Evolutionary conservation across 1,140 invertebrate genomes (phyloP).

Genomic region (Drosophila santomea): DNA sequence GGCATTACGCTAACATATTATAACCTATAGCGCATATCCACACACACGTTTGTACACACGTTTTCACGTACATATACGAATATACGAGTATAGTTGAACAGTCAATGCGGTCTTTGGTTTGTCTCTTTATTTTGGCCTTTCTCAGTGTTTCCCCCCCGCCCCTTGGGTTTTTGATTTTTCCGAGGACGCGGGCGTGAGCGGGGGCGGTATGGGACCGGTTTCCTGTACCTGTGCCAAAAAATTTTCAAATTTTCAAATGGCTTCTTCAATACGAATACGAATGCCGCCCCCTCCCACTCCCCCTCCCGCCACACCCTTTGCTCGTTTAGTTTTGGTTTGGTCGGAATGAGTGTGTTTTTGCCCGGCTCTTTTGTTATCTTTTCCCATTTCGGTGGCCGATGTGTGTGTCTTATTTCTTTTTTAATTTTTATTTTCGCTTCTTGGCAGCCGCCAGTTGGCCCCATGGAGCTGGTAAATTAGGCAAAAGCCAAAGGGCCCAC

Average conservation of each 20-base stretch:
- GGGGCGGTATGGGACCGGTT: conserved; percentile 8
- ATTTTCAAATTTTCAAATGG: conserved; percentile 83
- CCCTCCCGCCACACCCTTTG: neutral
- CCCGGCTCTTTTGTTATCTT: conserved; percentile 64
- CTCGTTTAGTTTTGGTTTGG: conserved; percentile 13
- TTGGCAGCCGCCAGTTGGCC: conserved; percentile 52
- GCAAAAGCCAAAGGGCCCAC: conserved; percentile 61
- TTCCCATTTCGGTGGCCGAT: conserved; percentile 61
- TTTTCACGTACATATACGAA: neutral
- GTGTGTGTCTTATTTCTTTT: conserved; percentile 64
- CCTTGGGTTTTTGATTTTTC: conserved; percentile 2
- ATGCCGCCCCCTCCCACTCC: neutral
- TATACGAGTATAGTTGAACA: conserved; percentile 65
- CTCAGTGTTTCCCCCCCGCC: conserved; percentile 25
- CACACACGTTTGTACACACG: conserved; percentile 17
- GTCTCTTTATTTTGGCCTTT: conserved; percentile 76
- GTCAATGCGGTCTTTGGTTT: conserved; percentile 82
- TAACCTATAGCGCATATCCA: conserved; percentile 69
- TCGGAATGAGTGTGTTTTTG: conserved; percentile 45
- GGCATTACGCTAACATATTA: conserved; percentile 83
- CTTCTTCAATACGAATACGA: conserved; percentile 77
- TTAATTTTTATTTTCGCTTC: conserved; percentile 73
- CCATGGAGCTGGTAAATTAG: conserved; percentile 72
- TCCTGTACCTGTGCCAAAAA: conserved; percentile 82
- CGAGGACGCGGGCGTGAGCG: neutral